Evolutionary conservation across 2,888 invertebrate genomes (phyloP).

Genomic region (Xestoiulus laeticollis): DNA sequence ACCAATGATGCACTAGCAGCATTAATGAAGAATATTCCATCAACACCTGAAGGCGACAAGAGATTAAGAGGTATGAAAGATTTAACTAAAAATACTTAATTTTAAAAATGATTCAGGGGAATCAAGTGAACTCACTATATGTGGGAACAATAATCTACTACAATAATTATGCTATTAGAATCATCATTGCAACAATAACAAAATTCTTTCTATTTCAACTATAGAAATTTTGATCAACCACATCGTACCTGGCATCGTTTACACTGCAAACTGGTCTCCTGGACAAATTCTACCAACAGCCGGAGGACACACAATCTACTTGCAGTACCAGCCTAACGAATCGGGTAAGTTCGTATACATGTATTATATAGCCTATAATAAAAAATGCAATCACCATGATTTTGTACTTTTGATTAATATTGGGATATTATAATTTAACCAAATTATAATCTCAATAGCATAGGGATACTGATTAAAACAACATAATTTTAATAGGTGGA

Average conservation of each 20-base stretch:
- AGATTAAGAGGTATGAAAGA: slow-evolving; percentile 46
- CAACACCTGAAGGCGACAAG: slow-evolving; percentile 52
- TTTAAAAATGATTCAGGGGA: too few species aligned
- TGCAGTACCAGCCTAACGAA: slow-evolving; percentile 53
- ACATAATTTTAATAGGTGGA: slow-evolving; percentile 48
- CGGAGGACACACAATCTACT: slow-evolving; percentile 47
- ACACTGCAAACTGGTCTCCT: slow-evolving; percentile 50
- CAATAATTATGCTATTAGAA: background rate
- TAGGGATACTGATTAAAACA: background rate
- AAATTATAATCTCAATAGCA: background rate
- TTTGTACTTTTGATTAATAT: background rate
- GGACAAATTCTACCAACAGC: slow-evolving; percentile 49
- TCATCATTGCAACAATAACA: background rate
- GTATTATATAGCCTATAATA: background rate
- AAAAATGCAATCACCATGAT: background rate
- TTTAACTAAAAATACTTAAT: background rate
- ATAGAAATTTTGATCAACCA: slow-evolving; percentile 50
- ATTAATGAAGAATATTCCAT: background rate
- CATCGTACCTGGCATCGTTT: slow-evolving; percentile 52
- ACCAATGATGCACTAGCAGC: slow-evolving; percentile 50
- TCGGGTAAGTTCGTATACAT: slow-evolving; percentile 42
- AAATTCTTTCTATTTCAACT: slow-evolving; percentile 29
- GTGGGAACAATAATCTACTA: too few species aligned
- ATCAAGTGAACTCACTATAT: too few species aligned
- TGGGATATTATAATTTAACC: too few species aligned